Evolutionary conservation across 2,113 vertebrate species (phyloP).

Genomic region (Ptyas mucosa): DNA sequence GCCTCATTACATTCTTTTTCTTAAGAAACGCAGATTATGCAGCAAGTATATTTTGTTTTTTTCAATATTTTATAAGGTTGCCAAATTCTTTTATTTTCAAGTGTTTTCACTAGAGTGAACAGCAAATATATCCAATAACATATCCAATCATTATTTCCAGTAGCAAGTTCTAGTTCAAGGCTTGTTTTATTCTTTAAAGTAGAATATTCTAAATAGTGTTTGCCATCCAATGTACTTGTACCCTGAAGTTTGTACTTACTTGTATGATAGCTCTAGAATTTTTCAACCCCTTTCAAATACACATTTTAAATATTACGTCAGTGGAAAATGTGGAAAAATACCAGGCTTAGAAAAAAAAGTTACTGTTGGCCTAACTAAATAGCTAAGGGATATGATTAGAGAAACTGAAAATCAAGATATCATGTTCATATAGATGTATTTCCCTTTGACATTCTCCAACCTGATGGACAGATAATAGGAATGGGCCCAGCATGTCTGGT

Average conservation of each 20-base stretch:
- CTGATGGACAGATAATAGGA: background rate
- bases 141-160: background rate
- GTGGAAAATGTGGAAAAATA: background rate
- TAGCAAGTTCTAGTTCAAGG: background rate
- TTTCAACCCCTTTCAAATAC: background rate
- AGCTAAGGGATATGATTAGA: background rate
- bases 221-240: background rate
- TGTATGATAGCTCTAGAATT: background rate
- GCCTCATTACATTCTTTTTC: rapidly evolving
- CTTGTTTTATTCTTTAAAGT: slow-evolving; percentile 1
- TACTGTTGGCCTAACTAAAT: background rate
- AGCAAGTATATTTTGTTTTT: background rate
- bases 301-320: background rate
- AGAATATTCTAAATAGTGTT: background rate
- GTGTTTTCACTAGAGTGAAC: background rate
- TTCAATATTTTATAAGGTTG: background rate
- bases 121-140: background rate
- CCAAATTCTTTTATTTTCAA: background rate
- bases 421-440: background rate
- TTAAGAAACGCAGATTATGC: background rate
- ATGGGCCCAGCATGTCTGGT: background rate
- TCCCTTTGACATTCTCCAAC: background rate
- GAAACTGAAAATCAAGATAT: background rate
- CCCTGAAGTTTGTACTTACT: background rate
- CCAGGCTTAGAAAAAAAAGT: background rate